phyloP scores from a whole-genome alignment of 1,140 invertebrate genomes.

The Plectrocnemia conspersa region DNA sequence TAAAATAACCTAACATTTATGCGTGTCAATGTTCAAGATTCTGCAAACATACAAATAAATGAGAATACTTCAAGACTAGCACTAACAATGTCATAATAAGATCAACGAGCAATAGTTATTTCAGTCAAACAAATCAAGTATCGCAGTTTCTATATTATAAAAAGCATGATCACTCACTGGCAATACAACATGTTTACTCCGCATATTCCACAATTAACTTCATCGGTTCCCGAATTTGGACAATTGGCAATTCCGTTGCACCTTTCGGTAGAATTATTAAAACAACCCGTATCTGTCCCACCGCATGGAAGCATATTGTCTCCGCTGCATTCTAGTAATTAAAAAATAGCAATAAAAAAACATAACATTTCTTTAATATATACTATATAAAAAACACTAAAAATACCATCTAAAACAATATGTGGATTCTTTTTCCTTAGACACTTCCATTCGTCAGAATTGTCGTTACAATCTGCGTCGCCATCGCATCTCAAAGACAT shows the following conservation, averaged over 20 bases:
- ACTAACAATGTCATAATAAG: too few relatives aligned
- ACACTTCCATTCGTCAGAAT: constrained; percentile 29
- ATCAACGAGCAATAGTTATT: too few relatives aligned
- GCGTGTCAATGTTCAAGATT: too few relatives aligned
- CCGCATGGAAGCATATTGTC: constrained; percentile 31
- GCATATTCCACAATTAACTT: constrained; percentile 27
- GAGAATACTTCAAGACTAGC: too few relatives aligned
- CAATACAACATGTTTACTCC: constrained; percentile 29
- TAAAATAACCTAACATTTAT: too few relatives aligned
- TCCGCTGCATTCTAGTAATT: constrained; percentile 23
- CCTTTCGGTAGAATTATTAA: constrained; percentile 25
- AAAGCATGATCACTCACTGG: constrained; percentile 22
- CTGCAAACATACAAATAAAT: too few relatives aligned
- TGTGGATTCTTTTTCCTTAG: constrained; percentile 11
- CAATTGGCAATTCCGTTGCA: constrained; percentile 28
- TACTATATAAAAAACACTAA: background rate
- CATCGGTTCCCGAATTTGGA: constrained; percentile 17
- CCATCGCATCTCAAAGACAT: constrained; percentile 23
- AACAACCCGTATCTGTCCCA: constrained; percentile 24
- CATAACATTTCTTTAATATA: background rate
- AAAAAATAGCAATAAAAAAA: background rate
- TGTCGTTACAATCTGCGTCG: constrained; percentile 18
- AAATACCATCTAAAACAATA: constrained; percentile 19
- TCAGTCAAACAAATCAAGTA: too few relatives aligned
- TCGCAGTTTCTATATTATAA: too few relatives aligned